phyloP scores from a whole-genome alignment of 2,797 vertebrate species.

The Danio aesculapii region DNA sequence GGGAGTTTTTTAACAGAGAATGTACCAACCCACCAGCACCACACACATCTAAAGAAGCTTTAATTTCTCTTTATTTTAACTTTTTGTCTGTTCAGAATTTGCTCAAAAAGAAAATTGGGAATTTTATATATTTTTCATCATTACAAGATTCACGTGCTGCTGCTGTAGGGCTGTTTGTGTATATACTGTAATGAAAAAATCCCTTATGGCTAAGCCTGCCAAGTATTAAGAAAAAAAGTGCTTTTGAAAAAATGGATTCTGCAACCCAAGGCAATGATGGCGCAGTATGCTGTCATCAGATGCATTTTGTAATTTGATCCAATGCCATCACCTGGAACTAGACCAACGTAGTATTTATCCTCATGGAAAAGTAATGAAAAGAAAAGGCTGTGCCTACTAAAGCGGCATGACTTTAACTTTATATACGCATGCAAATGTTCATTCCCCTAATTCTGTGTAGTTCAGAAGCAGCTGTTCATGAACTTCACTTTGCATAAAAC shows the following conservation, averaged over 20 bases:
- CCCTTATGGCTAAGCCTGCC: constrained; percentile 14
- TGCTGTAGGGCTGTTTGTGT: constrained; percentile 33
- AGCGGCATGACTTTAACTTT: background rate
- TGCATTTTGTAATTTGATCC: constrained; percentile 40
- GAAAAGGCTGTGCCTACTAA: constrained; percentile 15
- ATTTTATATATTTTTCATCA: background rate
- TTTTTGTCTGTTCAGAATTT: constrained; percentile 2
- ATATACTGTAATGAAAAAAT: constrained; percentile 46
- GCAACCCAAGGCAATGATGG: constrained; percentile 1
- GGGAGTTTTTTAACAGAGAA: too few species aligned
- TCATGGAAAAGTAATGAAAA: constrained; percentile 18
- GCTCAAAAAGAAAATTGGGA: constrained; percentile 18
- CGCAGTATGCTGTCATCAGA: constrained; percentile 36
- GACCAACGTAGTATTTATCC: constrained; percentile 4
- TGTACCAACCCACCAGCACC: background rate
- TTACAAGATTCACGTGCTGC: background rate
- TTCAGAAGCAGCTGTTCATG: background rate
- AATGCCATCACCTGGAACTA: constrained; percentile 42
- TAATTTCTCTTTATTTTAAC: constrained; percentile 37
- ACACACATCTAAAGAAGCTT: background rate
- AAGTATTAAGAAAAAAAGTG: constrained; percentile 33
- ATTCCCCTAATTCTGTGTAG: background rate
- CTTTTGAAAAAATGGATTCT: constrained; percentile 45
- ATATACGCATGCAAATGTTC: constrained; percentile 6
- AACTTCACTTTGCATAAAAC: background rate